A percentile compares a stretch with the other conserved stretches of the same genome.
Evolutionary conservation across 1,140 invertebrate species (phyloP).

Genomic region (Cyclina sinensis): DNA sequence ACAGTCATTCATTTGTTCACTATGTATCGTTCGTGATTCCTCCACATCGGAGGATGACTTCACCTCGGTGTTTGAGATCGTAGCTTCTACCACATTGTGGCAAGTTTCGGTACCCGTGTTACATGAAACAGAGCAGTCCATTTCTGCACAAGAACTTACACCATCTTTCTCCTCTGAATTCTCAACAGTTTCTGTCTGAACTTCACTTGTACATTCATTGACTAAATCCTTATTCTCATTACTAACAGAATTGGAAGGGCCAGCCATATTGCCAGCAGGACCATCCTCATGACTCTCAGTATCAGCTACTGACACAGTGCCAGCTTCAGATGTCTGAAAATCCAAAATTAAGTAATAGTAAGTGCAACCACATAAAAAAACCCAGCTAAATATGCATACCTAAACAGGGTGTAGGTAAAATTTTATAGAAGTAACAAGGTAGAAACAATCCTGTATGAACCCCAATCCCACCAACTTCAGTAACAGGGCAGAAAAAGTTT

Average conservation of each 20-base stretch:
- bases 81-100: background rate
- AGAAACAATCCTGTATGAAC: too few relatives aligned
- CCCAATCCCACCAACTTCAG: too few relatives aligned
- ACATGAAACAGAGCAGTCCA: conserved; percentile 55
- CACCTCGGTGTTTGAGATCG: conserved; percentile 55
- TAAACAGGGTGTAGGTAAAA: too few relatives aligned
- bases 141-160: conserved; percentile 64
- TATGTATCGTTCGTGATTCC: background rate
- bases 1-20: conserved; percentile 64
- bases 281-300: background rate
- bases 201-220: background rate
- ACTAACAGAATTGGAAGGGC: background rate
- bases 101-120: conserved; percentile 44
- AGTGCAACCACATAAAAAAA: too few relatives aligned
- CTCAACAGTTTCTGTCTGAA: background rate
- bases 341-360: too few relatives aligned
- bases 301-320: background rate
- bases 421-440: too few relatives aligned
- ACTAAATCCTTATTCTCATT: background rate
- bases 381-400: too few relatives aligned
- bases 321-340: background rate
- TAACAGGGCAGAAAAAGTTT: too few relatives aligned
- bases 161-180: background rate
- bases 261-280: background rate
- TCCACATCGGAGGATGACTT: conserved; percentile 10